These are phyloP conservation scores for Tyto alba DNA, from an alignment of 2,113 vertebrate species.

Conservation along the genomic window DNA sequence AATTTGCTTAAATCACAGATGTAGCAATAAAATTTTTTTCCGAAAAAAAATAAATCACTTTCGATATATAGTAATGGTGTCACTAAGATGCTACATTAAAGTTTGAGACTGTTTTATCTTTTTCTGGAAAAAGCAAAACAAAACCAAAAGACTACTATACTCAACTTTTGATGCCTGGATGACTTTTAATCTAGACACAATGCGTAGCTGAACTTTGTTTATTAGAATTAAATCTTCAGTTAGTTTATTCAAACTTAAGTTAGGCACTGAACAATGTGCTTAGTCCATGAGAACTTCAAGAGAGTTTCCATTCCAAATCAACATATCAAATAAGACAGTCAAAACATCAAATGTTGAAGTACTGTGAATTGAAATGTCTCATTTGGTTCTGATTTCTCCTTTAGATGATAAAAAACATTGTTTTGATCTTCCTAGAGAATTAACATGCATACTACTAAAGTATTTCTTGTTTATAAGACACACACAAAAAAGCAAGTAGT, in stretches of 20 bases:
- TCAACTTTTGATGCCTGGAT: background rate
- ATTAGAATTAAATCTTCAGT: background rate
- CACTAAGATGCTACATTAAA: background rate
- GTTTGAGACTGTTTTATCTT: background rate
- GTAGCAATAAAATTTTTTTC: background rate
- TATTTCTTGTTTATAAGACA: background rate
- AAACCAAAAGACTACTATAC: background rate
- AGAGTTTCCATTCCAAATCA: background rate
- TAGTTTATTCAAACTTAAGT: background rate
- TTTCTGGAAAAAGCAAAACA: background rate
- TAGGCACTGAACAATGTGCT: background rate
- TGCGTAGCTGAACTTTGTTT: background rate
- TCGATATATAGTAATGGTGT: background rate
- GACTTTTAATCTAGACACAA: background rate
- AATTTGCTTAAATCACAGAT: background rate
- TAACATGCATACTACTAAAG: background rate
- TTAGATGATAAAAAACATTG: background rate
- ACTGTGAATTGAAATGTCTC: background rate
- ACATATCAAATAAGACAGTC: background rate
- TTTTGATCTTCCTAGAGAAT: background rate
- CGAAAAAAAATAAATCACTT: background rate
- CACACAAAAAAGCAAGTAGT: background rate
- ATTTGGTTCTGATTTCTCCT: background rate
- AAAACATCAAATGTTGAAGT: background rate
- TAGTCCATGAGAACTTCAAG: background rate